Percentiles rank a stretch among this genome's conserved stretches.
Evolutionary conservation across 1,140 invertebrate genomes (phyloP).

Genomic region (Trichomalopsis sarcophagae): DNA sequence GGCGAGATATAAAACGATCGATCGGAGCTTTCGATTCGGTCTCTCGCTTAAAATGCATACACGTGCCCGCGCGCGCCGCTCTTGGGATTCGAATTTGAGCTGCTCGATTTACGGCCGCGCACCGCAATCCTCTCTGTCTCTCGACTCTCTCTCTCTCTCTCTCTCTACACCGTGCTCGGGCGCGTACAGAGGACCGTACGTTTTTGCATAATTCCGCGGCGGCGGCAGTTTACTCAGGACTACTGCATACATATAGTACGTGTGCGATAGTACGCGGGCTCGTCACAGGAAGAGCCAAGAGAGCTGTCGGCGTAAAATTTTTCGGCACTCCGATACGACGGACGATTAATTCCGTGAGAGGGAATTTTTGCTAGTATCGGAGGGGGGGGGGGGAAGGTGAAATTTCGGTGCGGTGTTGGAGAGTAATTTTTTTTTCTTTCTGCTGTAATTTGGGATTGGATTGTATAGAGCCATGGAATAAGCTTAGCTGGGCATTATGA

Average conservation of each 20-base stretch:
- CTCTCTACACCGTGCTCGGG: background rate
- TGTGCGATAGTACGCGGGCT: background rate
- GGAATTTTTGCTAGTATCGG: too few relatives aligned
- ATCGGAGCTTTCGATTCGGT: conserved; percentile 3
- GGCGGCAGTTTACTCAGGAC: background rate
- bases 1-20: background rate
- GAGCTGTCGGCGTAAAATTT: background rate
- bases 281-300: too few relatives aligned
- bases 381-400: too few relatives aligned
- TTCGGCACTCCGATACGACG: background rate
- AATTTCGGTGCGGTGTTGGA: too few relatives aligned
- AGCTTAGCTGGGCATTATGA: too few relatives aligned
- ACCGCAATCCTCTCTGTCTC: background rate
- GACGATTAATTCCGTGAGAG: background rate
- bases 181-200: background rate
- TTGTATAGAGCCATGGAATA: too few relatives aligned
- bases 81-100: conserved; percentile 29
- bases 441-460: too few relatives aligned
- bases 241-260: background rate
- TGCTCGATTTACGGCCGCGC: conserved; percentile 22
- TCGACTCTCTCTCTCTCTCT: background rate
- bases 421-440: too few relatives aligned
- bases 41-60: background rate
- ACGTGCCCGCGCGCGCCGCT: background rate
- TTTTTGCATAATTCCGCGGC: conserved; percentile 28